phyloP scores from a whole-genome alignment of 2,888 invertebrate species.

The Drosophila nr. perissopoda region DNA sequence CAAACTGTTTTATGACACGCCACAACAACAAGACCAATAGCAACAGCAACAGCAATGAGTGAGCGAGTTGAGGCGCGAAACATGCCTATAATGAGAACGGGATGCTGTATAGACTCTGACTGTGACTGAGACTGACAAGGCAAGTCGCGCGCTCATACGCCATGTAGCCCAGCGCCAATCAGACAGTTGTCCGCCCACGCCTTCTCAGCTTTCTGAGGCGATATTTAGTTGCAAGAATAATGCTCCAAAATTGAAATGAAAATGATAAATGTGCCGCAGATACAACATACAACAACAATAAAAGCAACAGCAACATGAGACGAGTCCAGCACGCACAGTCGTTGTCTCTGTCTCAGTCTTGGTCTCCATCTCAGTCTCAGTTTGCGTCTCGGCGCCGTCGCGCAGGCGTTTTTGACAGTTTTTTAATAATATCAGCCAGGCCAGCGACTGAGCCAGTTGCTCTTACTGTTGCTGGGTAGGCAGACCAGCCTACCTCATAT shows the following conservation, averaged over 20 bases:
- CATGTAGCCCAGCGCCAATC: slow-evolving; percentile 79
- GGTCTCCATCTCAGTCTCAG: slow-evolving; percentile 26
- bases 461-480: slow-evolving; percentile 43
- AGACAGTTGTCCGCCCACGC: slow-evolving; percentile 81
- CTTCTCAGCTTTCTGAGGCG: slow-evolving; percentile 34
- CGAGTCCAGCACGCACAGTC: slow-evolving; percentile 68
- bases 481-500: slow-evolving; percentile 71
- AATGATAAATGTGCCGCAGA: slow-evolving; percentile 79
- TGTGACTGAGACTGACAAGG: slow-evolving; percentile 51
- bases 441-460: slow-evolving; percentile 32
- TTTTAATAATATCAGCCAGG: slow-evolving; percentile 77
- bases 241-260: slow-evolving; percentile 78
- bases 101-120: slow-evolving; percentile 34
- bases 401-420: slow-evolving; percentile 81
- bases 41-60: slow-evolving; percentile 34
- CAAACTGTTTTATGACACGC: slow-evolving; percentile 85
- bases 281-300: slow-evolving; percentile 48
- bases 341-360: slow-evolving; percentile 36
- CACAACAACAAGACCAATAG: slow-evolving; percentile 41
- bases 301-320: slow-evolving; percentile 27
- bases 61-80: slow-evolving; percentile 60
- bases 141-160: slow-evolving; percentile 68
- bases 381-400: slow-evolving; percentile 57
- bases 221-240: slow-evolving; percentile 76
- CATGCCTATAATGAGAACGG: slow-evolving; percentile 68